These are phyloP conservation scores for Scolopax bukidnonensis DNA, from an alignment of 2,797 vertebrate genomes.

Conservation along the genomic window DNA sequence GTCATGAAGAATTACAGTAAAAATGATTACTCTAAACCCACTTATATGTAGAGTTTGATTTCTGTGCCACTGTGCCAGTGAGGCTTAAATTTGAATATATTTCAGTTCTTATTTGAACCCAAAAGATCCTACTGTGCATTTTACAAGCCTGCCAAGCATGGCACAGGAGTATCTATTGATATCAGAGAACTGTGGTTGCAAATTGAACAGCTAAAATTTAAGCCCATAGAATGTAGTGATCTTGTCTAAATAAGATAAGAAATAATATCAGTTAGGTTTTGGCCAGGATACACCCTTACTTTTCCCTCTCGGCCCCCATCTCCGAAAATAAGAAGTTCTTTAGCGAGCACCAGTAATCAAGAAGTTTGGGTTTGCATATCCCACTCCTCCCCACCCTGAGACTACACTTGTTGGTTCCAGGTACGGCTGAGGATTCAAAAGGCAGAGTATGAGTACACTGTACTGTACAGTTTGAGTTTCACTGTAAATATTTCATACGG, in stretches of 20 bases:
- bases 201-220: background rate
- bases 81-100: background rate
- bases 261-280: background rate
- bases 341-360: background rate
- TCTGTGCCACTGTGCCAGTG: background rate
- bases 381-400: too few relatives aligned
- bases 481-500: background rate
- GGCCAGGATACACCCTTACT: background rate
- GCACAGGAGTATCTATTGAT: background rate
- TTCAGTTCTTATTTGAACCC: background rate
- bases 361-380: background rate
- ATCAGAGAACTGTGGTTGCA: background rate
- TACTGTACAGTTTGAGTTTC: background rate
- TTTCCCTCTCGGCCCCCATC: background rate
- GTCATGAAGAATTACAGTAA: slow-evolving; percentile 8
- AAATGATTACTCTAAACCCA: background rate
- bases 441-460: background rate
- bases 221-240: background rate
- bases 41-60: background rate
- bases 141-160: background rate
- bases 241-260: background rate
- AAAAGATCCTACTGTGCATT: background rate
- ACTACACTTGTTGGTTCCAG: background rate
- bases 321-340: background rate
- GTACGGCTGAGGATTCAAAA: background rate